phyloP scores from a whole-genome alignment of 2,888 invertebrate species.

The Rhaphigaster nebulosa region DNA sequence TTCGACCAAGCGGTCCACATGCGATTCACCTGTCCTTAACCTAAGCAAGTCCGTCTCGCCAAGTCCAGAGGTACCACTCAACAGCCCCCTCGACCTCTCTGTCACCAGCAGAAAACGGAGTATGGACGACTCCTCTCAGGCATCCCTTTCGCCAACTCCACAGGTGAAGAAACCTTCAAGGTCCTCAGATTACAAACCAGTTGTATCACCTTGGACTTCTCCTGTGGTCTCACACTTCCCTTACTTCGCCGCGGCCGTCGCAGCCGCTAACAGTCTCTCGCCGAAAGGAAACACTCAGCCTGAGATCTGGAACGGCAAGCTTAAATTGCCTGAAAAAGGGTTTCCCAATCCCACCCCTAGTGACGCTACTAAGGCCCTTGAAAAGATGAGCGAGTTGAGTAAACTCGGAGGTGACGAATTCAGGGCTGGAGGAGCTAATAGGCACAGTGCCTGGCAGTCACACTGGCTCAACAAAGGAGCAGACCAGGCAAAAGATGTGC shows the following conservation, averaged over 20 bases:
- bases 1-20: slow-evolving; percentile 77
- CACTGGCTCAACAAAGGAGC: slow-evolving; percentile 98
- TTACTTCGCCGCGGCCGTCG: slow-evolving; percentile 84
- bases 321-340: slow-evolving; percentile 76
- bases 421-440: slow-evolving; percentile 74
- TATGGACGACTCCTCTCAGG: slow-evolving; percentile 71
- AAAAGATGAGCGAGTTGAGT: slow-evolving; percentile 92
- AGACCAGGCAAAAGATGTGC: slow-evolving; percentile 94
- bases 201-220: slow-evolving; percentile 83
- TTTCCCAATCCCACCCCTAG: slow-evolving; percentile 72
- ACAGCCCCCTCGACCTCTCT: slow-evolving; percentile 85
- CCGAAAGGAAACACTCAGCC: slow-evolving; percentile 74
- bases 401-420: slow-evolving; percentile 85
- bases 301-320: slow-evolving; percentile 82
- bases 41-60: slow-evolving; percentile 74
- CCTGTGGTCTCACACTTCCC: slow-evolving; percentile 84
- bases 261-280: slow-evolving; percentile 74
- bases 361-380: slow-evolving; percentile 88
- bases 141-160: slow-evolving; percentile 65
- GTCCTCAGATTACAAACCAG: slow-evolving; percentile 78
- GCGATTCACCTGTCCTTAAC: slow-evolving; percentile 77
- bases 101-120: slow-evolving; percentile 82
- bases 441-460: slow-evolving; percentile 95
- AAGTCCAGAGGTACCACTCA: slow-evolving; percentile 72
- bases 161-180: slow-evolving; percentile 66